Conservation (phyloP, 2,888 invertebrate genomes). For the Lymantria dispar region DNA sequence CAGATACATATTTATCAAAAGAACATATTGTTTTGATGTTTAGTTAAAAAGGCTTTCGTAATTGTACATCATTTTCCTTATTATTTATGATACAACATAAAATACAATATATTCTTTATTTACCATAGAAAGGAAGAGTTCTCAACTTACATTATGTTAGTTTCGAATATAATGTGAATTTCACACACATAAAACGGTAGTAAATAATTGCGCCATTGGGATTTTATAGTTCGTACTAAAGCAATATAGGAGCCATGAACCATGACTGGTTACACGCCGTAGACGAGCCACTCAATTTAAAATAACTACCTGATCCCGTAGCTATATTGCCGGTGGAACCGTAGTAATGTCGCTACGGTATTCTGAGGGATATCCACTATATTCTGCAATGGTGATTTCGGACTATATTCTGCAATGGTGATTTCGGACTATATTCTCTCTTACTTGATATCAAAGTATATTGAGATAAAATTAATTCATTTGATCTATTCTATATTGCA, state of each 20-base stretch:
- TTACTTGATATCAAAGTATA: too few relatives aligned
- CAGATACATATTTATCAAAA: too few relatives aligned
- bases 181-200: conserved; percentile 7
- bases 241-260: conserved; percentile 18
- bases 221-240: conserved; percentile 27
- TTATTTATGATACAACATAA: conserved; percentile 28
- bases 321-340: conserved; percentile 4
- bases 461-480: too few relatives aligned
- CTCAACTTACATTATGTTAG: conserved; percentile 13
- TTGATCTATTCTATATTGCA: too few relatives aligned
- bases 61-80: conserved; percentile 28
- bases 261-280: conserved; percentile 18
- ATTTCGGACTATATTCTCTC: too few relatives aligned
- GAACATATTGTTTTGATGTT: too few relatives aligned
- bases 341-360: conserved; percentile 9
- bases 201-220: conserved; percentile 27
- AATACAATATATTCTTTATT: conserved; percentile 30
- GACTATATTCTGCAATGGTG: conserved; percentile 7
- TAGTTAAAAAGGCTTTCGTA: conserved; percentile 3
- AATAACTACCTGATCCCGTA: conserved; percentile 18
- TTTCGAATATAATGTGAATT: conserved; percentile 8
- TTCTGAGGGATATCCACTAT: conserved; percentile 13
- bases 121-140: conserved; percentile 18
- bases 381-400: neutral
- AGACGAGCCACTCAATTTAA: conserved; percentile 17